A percentile compares a stretch with the other conserved stretches of the same genome.
Evolutionary conservation across 1,140 invertebrate species (phyloP).

Genomic region (Bathynomus jamesi): DNA sequence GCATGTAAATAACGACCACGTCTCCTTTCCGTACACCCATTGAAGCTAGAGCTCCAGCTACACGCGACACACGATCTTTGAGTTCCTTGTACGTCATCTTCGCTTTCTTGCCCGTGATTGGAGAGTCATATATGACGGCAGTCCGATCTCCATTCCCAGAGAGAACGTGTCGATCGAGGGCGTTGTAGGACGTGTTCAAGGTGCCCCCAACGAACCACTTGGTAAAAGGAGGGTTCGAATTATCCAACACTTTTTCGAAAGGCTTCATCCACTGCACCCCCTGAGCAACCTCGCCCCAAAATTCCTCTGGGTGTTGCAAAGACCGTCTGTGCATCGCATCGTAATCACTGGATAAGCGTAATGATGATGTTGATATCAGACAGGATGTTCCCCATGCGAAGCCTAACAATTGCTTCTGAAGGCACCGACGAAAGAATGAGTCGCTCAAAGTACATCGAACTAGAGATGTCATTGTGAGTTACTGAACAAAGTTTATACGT

Average conservation of each 20-base stretch:
- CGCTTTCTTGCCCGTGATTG: constrained; percentile 63
- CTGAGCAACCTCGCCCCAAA: constrained; percentile 70
- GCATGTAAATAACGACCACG: constrained; percentile 82
- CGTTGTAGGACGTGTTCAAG: constrained; percentile 87
- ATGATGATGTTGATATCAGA: too few relatives aligned
- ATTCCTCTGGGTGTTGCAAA: constrained; percentile 51
- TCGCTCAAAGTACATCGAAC: too few relatives aligned
- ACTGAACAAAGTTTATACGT: too few relatives aligned
- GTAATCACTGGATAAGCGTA: too few relatives aligned
- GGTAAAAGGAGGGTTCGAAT: constrained; percentile 38
- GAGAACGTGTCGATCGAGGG: constrained; percentile 83
- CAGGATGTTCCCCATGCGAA: too few relatives aligned
- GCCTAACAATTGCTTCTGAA: too few relatives aligned
- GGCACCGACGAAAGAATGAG: too few relatives aligned
- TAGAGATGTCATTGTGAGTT: too few relatives aligned
- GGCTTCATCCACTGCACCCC: constrained; percentile 70
- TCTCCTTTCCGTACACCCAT: constrained; percentile 69
- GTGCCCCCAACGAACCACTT: constrained; percentile 90
- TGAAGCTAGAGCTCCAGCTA: constrained; percentile 65
- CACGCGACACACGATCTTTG: constrained; percentile 57
- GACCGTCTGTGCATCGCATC: constrained; percentile 53
- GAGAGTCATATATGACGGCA: constrained; percentile 84
- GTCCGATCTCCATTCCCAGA: constrained; percentile 65
- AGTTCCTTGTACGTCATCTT: constrained; percentile 74
- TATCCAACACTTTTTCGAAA: constrained; percentile 72